Conservation (phyloP, 2,888 invertebrate species). For the Protula sp. region DNA sequence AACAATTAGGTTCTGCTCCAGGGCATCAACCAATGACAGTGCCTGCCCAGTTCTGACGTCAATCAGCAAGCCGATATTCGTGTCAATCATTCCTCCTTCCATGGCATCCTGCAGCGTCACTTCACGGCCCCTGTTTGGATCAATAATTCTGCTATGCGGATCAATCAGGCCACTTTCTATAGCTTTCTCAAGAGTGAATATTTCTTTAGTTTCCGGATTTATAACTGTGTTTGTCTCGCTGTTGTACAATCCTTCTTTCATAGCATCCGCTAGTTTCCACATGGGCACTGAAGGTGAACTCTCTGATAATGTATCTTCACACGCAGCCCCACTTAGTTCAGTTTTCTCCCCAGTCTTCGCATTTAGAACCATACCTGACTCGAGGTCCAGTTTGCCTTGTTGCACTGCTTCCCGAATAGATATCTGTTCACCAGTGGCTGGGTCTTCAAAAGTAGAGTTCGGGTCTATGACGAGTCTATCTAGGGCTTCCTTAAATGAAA, state of each 20-base stretch:
- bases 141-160: conserved; percentile 5
- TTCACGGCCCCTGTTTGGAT: conserved; percentile 16
- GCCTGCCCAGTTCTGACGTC: conserved; percentile 57
- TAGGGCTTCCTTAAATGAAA: conserved; percentile 31
- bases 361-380: conserved; percentile 64
- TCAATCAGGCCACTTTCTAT: conserved; percentile 70
- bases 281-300: neutral
- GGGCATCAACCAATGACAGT: conserved; percentile 70
- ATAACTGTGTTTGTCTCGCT: conserved; percentile 37
- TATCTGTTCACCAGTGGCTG: conserved; percentile 71
- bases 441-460: conserved; percentile 61
- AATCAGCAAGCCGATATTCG: conserved; percentile 53
- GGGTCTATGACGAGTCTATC: conserved; percentile 58
- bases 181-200: conserved; percentile 74
- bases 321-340: neutral
- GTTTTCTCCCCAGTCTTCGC: conserved; percentile 58
- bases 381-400: conserved; percentile 49
- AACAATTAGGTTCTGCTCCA: no score
- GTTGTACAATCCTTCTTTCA: conserved; percentile 40
- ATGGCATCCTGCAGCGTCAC: conserved; percentile 68
- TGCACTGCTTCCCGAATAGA: conserved; percentile 74
- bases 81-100: conserved; percentile 53
- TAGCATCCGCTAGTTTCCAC: conserved; percentile 54
- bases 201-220: conserved; percentile 69
- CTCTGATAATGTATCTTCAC: neutral